These are phyloP conservation scores for Cylas formicarius DNA, from an alignment of 1,140 invertebrate genomes.

Conservation along the genomic window DNA sequence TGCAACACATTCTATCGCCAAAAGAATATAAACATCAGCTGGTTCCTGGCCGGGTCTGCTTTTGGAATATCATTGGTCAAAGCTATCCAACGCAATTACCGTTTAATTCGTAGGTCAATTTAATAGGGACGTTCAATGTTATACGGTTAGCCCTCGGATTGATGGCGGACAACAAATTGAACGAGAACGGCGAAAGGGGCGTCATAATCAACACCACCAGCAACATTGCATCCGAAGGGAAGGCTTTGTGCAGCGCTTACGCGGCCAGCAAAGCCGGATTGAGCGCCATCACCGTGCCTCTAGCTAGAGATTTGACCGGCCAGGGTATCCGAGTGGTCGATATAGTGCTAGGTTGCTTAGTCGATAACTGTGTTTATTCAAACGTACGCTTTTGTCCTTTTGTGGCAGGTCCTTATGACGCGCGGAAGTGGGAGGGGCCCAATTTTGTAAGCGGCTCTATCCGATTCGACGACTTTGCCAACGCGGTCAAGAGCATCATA, in stretches of 20 bases:
- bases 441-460: no score
- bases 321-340: slow-evolving; percentile 1
- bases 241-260: not conserved
- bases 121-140: slow-evolving; percentile 15
- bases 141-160: slow-evolving; percentile 8
- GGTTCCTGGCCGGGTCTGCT: not conserved
- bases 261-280: not conserved
- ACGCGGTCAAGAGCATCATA: slow-evolving; percentile 11
- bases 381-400: no score
- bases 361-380: not conserved
- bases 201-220: slow-evolving; percentile 17
- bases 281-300: not conserved
- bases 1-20: no score
- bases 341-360: slow-evolving; percentile 4
- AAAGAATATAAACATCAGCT: no score
- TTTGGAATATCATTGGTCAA: slow-evolving; percentile 1
- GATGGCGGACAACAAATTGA: slow-evolving; percentile 5
- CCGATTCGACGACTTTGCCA: no score
- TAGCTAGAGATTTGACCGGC: not conserved
- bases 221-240: not conserved
- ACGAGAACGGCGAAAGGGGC: slow-evolving; percentile 11
- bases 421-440: no score
- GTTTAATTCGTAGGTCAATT: no score
- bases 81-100: no score
- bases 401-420: no score